Conservation (phyloP, 2,113 vertebrate species). For the Gambusia affinis region DNA sequence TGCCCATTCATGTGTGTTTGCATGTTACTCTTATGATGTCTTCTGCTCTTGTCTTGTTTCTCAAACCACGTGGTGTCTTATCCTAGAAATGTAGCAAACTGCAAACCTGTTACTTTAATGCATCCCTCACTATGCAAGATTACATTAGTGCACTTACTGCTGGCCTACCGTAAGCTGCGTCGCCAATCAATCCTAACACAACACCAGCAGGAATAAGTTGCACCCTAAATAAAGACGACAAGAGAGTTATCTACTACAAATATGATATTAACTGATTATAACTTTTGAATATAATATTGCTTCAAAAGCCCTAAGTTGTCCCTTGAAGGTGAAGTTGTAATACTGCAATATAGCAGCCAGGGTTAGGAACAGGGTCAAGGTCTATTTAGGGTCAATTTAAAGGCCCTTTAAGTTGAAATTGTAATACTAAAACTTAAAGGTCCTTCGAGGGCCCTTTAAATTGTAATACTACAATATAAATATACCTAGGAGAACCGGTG, state of each 20-base stretch:
- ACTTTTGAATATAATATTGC: not conserved
- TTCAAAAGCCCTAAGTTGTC: not conserved
- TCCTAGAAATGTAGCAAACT: not conserved
- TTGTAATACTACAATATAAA: not conserved
- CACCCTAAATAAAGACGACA: not conserved
- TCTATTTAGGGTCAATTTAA: too few species aligned
- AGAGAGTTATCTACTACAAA: not conserved
- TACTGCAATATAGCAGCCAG: not conserved
- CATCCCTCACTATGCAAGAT: too few species aligned
- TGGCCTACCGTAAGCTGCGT: too few species aligned
- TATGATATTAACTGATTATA: not conserved
- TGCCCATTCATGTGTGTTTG: conserved; percentile 26
- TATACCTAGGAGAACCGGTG: not conserved
- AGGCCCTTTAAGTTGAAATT: too few species aligned
- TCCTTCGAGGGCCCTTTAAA: too few species aligned
- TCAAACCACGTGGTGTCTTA: conserved; percentile 36
- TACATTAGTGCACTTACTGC: too few species aligned
- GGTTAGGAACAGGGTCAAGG: too few species aligned
- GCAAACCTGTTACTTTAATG: too few species aligned
- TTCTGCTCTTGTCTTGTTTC: conserved; percentile 44
- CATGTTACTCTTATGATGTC: conserved; percentile 24
- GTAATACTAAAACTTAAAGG: not conserved
- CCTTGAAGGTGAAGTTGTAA: not conserved
- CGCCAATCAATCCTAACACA: not conserved
- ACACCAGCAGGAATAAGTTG: not conserved